phyloP scores from a whole-genome alignment of 2,888 invertebrate species.

The Peribatodes rhomboidaria region DNA sequence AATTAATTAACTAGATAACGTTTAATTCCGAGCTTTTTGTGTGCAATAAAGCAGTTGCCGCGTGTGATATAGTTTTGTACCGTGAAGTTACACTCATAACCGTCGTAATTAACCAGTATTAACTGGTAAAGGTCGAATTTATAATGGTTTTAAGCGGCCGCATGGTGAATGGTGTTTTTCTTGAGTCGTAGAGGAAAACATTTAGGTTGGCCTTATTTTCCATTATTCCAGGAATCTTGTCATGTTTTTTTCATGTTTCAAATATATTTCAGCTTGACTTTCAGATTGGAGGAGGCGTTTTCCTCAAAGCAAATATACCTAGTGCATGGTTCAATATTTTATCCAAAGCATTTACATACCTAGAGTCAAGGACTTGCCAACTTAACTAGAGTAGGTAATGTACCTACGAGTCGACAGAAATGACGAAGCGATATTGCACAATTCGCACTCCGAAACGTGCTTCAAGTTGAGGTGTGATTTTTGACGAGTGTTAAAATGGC shows the following conservation, averaged over 20 bases:
- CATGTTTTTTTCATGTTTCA: slow-evolving; percentile 48
- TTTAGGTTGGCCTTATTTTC: slow-evolving; percentile 45
- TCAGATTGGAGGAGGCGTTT: slow-evolving; percentile 31
- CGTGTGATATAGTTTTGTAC: slow-evolving; percentile 46
- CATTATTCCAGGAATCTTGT: slow-evolving; percentile 50
- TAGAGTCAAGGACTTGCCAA: slow-evolving; percentile 19
- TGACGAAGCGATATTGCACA: slow-evolving; percentile 36
- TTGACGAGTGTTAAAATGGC: slow-evolving; percentile 42
- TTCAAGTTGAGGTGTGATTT: slow-evolving; percentile 33
- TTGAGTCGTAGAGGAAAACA: slow-evolving; percentile 44
- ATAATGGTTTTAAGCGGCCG: slow-evolving; percentile 40
- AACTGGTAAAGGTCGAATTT: slow-evolving; percentile 46
- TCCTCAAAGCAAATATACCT: slow-evolving; percentile 28
- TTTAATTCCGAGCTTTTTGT: slow-evolving; percentile 53
- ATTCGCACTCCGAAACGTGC: slow-evolving; percentile 35
- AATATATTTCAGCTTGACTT: slow-evolving; percentile 53
- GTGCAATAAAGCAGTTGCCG: slow-evolving; percentile 38
- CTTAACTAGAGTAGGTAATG: slow-evolving; percentile 12
- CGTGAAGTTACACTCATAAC: slow-evolving; percentile 58
- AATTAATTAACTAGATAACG: slow-evolving; percentile 54
- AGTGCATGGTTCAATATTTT: slow-evolving; percentile 29
- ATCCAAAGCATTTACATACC: background rate
- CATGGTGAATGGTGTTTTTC: slow-evolving; percentile 43
- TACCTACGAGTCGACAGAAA: slow-evolving; percentile 5
- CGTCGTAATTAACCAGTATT: slow-evolving; percentile 49